Evolutionary conservation across 2,113 vertebrate genomes (phyloP), one percentile per base, ranked within the genome.

Genomic region (Columba janthina): DNA sequence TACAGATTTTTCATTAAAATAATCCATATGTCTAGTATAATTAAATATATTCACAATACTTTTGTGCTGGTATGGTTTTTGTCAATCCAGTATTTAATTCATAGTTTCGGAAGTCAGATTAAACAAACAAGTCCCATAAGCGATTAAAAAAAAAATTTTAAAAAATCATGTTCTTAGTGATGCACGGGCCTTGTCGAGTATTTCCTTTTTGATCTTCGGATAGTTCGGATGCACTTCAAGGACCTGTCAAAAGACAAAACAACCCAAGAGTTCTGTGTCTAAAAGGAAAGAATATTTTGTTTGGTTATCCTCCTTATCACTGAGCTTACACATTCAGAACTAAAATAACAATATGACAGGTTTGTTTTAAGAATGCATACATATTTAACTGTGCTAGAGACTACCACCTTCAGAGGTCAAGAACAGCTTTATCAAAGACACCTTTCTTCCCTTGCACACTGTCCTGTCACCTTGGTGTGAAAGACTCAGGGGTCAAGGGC

Each of bases 151-250:
- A 77, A 56, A 34, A 83, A 29, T n/a, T n/a, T n/a, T n/a, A 18
- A 51, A 72, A 57, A 84, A 36, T 98, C 97, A 99, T 9, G 98
- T 97, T 97, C 99, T 98, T 81, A 99, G 97, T 26, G 98, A 98
- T 85, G 97, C 85, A 18, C 99, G 98, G n/a, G 99, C 99, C 96
- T 99, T 99, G 97, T 99, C 99, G 96, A 99, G 97, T 93, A 99
- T 99, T 95, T 99, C 99, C 89, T 99, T 99, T 95, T 98, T 99
- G 97, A 99, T 99, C 97, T 98, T 99, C 15, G 99, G 99, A 84
- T 99, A 99, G 97, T 98, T 97, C 94, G 99, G 99, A 97, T 99
- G 98, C 91, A 98, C 97, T 97, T 98, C 97, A 93, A 99, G 97
- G 93, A 99, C 98, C 99, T 99, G 97, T 56, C 79, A 93, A 97